Evolutionary conservation across 2,888 invertebrate genomes (phyloP), one percentile per base, ranked within the genome.

Genomic region (Campoletis raptor): DNA sequence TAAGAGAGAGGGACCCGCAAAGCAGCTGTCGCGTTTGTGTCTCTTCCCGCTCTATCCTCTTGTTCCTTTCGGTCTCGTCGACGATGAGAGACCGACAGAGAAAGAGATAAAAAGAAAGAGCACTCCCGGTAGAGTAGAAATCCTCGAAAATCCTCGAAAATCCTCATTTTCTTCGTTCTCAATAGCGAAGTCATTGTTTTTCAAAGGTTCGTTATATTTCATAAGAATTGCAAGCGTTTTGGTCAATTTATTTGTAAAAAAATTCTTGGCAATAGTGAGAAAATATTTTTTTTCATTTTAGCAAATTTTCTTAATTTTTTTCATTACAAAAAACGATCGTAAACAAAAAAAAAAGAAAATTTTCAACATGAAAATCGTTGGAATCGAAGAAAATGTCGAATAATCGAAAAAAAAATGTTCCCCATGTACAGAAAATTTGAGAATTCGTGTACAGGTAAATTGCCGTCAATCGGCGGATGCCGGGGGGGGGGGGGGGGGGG

Each of bases 11-110:
- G 69, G 54, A 21, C 37, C 77, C 67, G 82, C 57, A 70, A 84
- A 79, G 79, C 82, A 82, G 82, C 82, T 85, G 85, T 85, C 81
- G 85, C 61, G 61, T 76, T 85, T 40, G 78, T 79, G 45, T 66
- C 54, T 57, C 70, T 70, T 86, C 80, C 88, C 87, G 73, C 72
- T 66, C 69, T 48, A 42, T 52, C 67, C 52, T 42, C 70, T 6
- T 48, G 48, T 18, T 61, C 61, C 61, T 61, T 61, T 61, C 61
- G 61, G 61, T 61, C 61, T 61, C 61, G 61, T 61, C 61, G 15
- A 30, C 61, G 30, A 30, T 30, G 15, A 1, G 24, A 15, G 30
- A 30, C 61, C 30, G 30, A 61, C 61, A 12, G 61, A 61, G 61
- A 61, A 15, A 30, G 30, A 57, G 24, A 57, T 8, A 15, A 30